Conservation (phyloP, 2,888 invertebrate genomes). For the Phortica okadai region DNA sequence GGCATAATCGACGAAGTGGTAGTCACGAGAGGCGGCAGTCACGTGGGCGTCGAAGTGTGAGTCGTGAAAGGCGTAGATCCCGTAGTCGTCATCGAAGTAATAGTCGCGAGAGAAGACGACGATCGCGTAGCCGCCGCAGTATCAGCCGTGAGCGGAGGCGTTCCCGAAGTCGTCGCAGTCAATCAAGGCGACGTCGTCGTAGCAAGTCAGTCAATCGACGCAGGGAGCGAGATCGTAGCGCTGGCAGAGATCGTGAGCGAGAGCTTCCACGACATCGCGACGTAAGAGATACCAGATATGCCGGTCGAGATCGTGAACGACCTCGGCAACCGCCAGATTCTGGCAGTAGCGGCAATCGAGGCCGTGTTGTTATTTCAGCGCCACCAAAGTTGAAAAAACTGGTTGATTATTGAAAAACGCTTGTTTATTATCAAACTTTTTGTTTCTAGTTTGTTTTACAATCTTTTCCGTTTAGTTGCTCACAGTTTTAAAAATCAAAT, state of each 20-base stretch:
- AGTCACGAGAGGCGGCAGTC: conserved; percentile 55
- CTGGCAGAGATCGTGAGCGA: conserved; percentile 45
- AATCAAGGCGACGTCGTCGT: conserved; percentile 64
- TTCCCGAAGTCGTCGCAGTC: conserved; percentile 71
- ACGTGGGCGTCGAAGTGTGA: conserved; percentile 57
- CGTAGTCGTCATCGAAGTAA: conserved; percentile 50
- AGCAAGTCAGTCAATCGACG: conserved; percentile 52
- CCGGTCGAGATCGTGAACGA: conserved; percentile 40
- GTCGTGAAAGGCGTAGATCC: conserved; percentile 57
- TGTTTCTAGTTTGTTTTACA: not conserved
- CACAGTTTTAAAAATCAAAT: conserved; percentile 30
- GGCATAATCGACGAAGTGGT: conserved; percentile 50
- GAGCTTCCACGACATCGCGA: conserved; percentile 51
- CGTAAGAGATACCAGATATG: conserved; percentile 30
- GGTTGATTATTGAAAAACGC: conserved; percentile 67
- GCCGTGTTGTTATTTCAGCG: conserved; percentile 73
- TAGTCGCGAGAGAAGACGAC: conserved; percentile 36
- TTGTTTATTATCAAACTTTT: conserved; percentile 7
- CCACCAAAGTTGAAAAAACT: conserved; percentile 74
- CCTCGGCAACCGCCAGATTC: conserved; percentile 47
- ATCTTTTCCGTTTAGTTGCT: conserved; percentile 47
- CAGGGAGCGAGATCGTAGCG: conserved; percentile 59
- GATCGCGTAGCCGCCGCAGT: conserved; percentile 54
- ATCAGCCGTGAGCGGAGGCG: conserved; percentile 61
- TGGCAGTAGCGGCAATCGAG: conserved; percentile 61